These are phyloP conservation scores for Sardinella longiceps DNA, from an alignment of 2,797 vertebrate genomes.

Conservation along the genomic window DNA sequence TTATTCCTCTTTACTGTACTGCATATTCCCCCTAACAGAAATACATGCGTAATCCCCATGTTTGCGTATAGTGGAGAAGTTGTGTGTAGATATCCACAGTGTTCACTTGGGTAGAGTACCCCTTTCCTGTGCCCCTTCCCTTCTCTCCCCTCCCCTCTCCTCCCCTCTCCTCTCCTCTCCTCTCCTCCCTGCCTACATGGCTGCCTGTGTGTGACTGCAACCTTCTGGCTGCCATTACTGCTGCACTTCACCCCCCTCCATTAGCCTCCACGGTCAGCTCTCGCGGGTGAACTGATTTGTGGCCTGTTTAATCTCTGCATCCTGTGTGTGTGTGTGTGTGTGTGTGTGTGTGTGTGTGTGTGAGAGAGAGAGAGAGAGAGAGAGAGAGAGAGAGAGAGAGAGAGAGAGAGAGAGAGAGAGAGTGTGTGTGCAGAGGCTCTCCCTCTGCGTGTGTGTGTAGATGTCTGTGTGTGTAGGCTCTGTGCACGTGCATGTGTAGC, in stretches of 20 bases:
- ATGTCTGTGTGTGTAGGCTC: no score
- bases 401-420: no score
- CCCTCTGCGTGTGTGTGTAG: not conserved
- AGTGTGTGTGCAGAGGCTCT: not conserved
- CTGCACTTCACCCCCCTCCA: constrained; percentile 34
- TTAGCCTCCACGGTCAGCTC: constrained; percentile 32
- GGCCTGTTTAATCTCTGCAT: constrained; percentile 40
- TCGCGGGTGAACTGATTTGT: constrained; percentile 34
- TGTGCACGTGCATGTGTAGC: not conserved
- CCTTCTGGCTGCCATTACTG: constrained; percentile 41
- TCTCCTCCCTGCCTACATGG: not conserved
- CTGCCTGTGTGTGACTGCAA: constrained; percentile 17
- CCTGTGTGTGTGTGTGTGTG: constrained; percentile 7
- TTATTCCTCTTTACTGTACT: no score
- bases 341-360: not conserved
- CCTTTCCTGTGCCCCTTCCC: no score
- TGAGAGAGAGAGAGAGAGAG: no score
- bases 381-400: no score
- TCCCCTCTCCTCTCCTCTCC: no score
- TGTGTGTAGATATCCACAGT: not conserved
- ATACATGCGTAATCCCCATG: no score
- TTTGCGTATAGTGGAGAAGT: not conserved
- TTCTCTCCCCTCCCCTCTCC: not conserved
- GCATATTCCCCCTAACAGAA: no score
- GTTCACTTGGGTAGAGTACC: no score